phyloP scores from a whole-genome alignment of 2,113 vertebrate species.

The Thymallus thymallus region DNA sequence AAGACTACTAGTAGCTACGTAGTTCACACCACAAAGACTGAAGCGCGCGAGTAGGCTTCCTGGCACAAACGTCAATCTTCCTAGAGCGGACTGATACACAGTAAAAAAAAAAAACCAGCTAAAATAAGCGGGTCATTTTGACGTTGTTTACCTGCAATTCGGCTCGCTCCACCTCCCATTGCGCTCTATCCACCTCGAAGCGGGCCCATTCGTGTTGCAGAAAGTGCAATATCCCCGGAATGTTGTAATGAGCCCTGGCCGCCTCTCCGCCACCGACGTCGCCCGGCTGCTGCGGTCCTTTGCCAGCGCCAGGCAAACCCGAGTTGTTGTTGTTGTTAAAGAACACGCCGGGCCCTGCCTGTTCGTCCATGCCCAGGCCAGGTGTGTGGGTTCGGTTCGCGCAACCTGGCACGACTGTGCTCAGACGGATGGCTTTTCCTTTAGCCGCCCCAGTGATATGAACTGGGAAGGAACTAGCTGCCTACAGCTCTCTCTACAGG shows the following conservation, averaged over 20 bases:
- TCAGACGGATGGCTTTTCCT: constrained; percentile 27
- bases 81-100: background rate
- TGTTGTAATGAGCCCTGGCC: constrained; percentile 87
- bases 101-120: background rate
- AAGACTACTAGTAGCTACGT: background rate
- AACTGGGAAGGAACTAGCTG: constrained; percentile 11
- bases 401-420: constrained; percentile 36
- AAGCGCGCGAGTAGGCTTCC: background rate
- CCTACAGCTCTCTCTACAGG: constrained; percentile 30
- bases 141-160: constrained; percentile 85
- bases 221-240: constrained; percentile 92
- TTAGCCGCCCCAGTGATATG: constrained; percentile 19
- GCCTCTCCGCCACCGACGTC: constrained; percentile 73
- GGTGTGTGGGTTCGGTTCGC: constrained; percentile 57
- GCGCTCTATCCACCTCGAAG: constrained; percentile 89
- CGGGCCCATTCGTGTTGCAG: constrained; percentile 96
- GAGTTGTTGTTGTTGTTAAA: constrained; percentile 80
- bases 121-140: background rate
- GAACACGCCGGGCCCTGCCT: constrained; percentile 91
- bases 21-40: background rate
- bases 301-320: constrained; percentile 66
- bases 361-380: constrained; percentile 90
- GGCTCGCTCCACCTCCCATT: constrained; percentile 91
- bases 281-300: constrained; percentile 63
- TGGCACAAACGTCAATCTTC: background rate